Base-by-base conservation (phyloP, 2,888 invertebrate genomes). In the Pterobdella sp. region DNA sequence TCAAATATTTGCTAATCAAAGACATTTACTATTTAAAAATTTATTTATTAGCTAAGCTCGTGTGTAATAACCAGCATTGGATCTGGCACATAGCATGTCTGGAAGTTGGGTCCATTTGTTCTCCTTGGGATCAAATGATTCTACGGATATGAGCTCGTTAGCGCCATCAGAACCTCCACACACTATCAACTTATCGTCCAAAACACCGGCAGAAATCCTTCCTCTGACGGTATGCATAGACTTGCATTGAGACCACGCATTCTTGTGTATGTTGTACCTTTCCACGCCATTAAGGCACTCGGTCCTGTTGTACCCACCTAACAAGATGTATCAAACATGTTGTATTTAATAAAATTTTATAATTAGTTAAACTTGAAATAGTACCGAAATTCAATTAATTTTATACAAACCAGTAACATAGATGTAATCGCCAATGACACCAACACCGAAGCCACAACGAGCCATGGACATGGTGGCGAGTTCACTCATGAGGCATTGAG, bases 261-360 rank as follows among this genome's bases (percentile, higher is more conserved):
- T 92, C 67, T 87, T 87, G 76, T 89, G 90, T 0, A 93, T 91
- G 84, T 90, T 90, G 84, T 93, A 96, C 78, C 89, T 89, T 85
- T 94, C 94, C 32, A 94, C 94, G 4, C 92, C 89, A 78, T 90
- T 90, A 77, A 95, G 86, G 83, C 95, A 95, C 83, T 94, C 93
- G 2, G 95, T 90, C 75, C 93, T 93, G 86, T 95, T 95, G 85
- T 95, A 95, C 10, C 95, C 95, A 74, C 95, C 95, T 74, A 60
- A 42, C 7, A 68, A 1, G 4, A 68, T 29, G 31, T n/a, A 22
- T 10, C 0, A 31, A 31, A 70, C 4, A 37, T 1, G 1, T 37
- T 2, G 22, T 1, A 26, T 56, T 22, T 10, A 22, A 52, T 1
- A 18, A 29, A 14, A 31, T 4, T 34, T 35, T 65, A 18, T 14